Conservation (phyloP, 2,113 vertebrate species). For the Callipepla squamata region DNA sequence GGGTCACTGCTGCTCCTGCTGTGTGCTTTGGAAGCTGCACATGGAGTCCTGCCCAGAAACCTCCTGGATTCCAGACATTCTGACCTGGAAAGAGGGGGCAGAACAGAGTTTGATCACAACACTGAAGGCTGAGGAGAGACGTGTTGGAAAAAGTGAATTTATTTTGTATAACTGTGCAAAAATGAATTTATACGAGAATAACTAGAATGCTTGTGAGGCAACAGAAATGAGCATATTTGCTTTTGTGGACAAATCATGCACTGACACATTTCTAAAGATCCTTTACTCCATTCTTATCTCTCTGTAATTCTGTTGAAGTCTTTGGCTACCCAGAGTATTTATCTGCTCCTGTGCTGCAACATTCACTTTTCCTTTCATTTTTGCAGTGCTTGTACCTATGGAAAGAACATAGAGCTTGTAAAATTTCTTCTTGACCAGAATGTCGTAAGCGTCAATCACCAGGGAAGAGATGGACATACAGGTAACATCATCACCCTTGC, state of each 20-base stretch:
- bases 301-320: neutral
- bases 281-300: neutral
- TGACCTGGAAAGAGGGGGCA: neutral
- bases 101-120: neutral
- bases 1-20: neutral
- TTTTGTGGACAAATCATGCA: neutral
- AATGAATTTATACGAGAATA: neutral
- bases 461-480: conserved; percentile 94
- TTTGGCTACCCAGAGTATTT: neutral
- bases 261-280: neutral
- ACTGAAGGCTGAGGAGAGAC: neutral
- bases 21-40: neutral
- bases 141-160: neutral
- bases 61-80: neutral
- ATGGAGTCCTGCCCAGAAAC: neutral
- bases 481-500: conserved; percentile 67
- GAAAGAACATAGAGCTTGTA: conserved; percentile 91
- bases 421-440: conserved; percentile 92
- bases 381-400: conserved; percentile 91
- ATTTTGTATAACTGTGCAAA: neutral
- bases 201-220: neutral
- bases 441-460: conserved; percentile 89
- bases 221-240: neutral
- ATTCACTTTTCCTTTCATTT: neutral
- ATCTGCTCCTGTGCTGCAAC: neutral